Conservation (phyloP, 2,797 vertebrate genomes). For the Arremon brunneinucha region DNA sequence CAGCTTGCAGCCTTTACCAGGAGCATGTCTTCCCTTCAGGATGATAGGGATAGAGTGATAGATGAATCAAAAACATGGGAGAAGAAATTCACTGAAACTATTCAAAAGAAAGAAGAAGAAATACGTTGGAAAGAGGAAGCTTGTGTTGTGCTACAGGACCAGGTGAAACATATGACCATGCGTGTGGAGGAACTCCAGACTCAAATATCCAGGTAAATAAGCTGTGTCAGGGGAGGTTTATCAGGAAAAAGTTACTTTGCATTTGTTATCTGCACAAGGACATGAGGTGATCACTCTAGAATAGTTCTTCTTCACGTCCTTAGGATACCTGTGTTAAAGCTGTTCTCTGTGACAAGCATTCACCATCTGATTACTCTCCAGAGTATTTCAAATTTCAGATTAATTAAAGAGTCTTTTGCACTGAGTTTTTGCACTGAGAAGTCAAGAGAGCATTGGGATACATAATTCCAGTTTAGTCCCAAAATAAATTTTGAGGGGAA, state of each 20-base stretch:
- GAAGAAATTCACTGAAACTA: conserved; percentile 83
- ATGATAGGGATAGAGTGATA: conserved; percentile 92
- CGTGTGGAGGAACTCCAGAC: conserved; percentile 81
- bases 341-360: neutral
- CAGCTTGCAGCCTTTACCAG: conserved; percentile 90
- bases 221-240: neutral
- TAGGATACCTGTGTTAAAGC: neutral
- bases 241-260: neutral
- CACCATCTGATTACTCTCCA: neutral
- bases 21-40: conserved; percentile 96
- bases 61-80: conserved; percentile 93
- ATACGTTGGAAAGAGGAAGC: conserved; percentile 80
- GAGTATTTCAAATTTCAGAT: neutral
- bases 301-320: neutral
- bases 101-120: conserved; percentile 90
- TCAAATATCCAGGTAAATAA: conserved; percentile 70
- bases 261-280: neutral
- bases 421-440: neutral
- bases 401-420: neutral
- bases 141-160: conserved; percentile 78
- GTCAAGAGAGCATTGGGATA: neutral
- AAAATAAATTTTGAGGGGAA: neutral
- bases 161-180: conserved; percentile 77
- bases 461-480: neutral
- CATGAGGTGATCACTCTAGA: neutral